Base-by-base conservation (phyloP, 2,888 invertebrate species). In the Idaea biselata region DNA sequence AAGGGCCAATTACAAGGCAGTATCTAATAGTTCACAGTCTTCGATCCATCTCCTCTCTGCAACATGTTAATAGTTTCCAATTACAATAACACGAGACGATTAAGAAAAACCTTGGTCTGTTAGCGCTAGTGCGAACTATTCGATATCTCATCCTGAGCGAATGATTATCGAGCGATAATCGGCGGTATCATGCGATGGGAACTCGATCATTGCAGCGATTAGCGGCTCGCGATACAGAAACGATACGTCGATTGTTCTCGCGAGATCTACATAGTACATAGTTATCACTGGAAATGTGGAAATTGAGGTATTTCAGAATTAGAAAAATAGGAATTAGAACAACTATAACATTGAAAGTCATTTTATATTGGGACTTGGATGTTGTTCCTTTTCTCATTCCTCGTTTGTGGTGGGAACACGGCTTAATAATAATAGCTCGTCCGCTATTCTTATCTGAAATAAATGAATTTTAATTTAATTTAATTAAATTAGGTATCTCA, bases 191-290 rank as follows among this genome's bases (percentile, higher is more conserved):
- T 44, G 44, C 44, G 44, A 44, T 44, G 44, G 44, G 44, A 58
- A 32, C 32, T 32, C 16, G 16, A 58, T 58, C 58, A 58, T 16
- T 58, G 31, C 58, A 16, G 25, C 16, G 58, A 58, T 58, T n/a
- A 58, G 25, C 58, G 32, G 58, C 32, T 58, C 44, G 44, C 44
- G 44, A 44, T 44, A 25, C 25, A 25, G 25, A 5, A 5, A 25
- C 5, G 44, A 44, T 44, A 44, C 44, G 14, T 44, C 44, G 44
- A 44, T 44, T 44, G 44, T 44, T 44, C 44, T 11, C 11, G 14
- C 8, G 8, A 8, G 44, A 44, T 44, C 44, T 44, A 44, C 8
- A 14, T 44, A 44, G 14, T 44, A 44, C 44, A 44, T 44, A 44
- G 44, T 44, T 44, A 11, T 14, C 44, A 14, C 11, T 11, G 14